Percentiles rank a stretch among this genome's conserved stretches.
Conservation (phyloP, 2,113 vertebrate genomes). For the Gnathonemus longibarbis region DNA sequence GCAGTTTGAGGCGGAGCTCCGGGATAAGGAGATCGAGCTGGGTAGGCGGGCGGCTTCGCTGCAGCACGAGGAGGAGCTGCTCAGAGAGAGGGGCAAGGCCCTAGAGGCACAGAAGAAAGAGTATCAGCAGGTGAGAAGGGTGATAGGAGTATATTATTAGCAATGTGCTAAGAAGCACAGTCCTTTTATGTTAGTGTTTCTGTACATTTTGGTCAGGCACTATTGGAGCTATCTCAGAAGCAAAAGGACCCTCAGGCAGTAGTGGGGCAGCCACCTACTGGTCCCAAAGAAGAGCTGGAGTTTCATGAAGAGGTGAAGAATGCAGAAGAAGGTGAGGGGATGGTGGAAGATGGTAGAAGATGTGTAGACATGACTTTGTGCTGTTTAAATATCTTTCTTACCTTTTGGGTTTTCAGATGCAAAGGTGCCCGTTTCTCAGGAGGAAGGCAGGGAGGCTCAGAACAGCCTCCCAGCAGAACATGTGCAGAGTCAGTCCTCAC, state of each 20-base stretch:
- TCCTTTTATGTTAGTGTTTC: not conserved
- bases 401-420: not conserved
- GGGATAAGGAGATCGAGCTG: slow-evolving; percentile 70
- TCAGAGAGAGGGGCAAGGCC: slow-evolving; percentile 72
- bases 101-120: slow-evolving; percentile 79
- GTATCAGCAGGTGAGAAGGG: slow-evolving; percentile 72
- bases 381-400: not conserved
- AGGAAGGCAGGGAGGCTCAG: not conserved
- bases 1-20: slow-evolving; percentile 71
- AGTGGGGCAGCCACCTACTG: slow-evolving; percentile 42
- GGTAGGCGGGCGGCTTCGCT: slow-evolving; percentile 67
- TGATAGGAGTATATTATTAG: not conserved
- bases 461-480: not conserved
- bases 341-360: not conserved
- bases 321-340: slow-evolving; percentile 30
- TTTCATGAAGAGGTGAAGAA: slow-evolving; percentile 47
- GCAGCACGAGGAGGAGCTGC: slow-evolving; percentile 71
- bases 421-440: not conserved
- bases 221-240: slow-evolving; percentile 79
- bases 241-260: slow-evolving; percentile 60
- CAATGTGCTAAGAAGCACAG: not conserved
- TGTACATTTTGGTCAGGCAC: slow-evolving; percentile 51
- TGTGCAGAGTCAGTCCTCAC: not conserved
- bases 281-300: slow-evolving; percentile 63
- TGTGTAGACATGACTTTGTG: not conserved